A percentile compares a stretch with the other conserved stretches of the same genome.
These are phyloP conservation scores for Laterallus jamaicensis DNA, from an alignment of 2,113 vertebrate species.

Conservation along the genomic window DNA sequence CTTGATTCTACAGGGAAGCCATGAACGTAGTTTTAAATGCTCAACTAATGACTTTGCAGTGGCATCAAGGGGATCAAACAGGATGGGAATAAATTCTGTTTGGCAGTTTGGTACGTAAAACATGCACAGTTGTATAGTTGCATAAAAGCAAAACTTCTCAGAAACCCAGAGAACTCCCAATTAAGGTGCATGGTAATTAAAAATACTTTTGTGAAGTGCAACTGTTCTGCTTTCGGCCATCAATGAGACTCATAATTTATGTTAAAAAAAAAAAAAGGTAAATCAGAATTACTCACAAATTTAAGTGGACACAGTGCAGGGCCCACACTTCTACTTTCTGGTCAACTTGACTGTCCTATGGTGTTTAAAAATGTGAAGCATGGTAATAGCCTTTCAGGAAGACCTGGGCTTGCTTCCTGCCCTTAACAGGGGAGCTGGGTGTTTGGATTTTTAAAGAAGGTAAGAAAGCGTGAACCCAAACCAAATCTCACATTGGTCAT, in stretches of 20 bases:
- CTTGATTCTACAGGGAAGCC: not conserved
- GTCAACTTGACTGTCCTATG: not conserved
- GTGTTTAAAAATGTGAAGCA: not conserved
- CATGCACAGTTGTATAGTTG: not conserved
- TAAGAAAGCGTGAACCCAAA: not conserved
- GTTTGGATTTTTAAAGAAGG: not conserved
- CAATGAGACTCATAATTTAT: not conserved
- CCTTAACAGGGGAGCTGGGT: not conserved
- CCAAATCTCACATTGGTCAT: not conserved
- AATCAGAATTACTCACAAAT: not conserved
- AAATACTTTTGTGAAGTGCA: not conserved
- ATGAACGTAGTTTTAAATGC: not conserved
- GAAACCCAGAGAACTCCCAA: not conserved
- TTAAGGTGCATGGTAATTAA: conserved; percentile 14
- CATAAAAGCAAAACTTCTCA: not conserved
- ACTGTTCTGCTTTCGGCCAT: not conserved
- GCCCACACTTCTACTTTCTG: not conserved
- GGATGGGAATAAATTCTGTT: not conserved
- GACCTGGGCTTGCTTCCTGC: not conserved
- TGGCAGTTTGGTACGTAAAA: not conserved
- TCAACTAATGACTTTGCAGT: not conserved
- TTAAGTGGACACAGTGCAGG: not conserved
- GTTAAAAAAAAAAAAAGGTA: not conserved
- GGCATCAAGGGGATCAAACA: not conserved
- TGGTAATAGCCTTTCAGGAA: not conserved